Base-by-base conservation (phyloP, 2,888 invertebrate species). In the Lasioglossum leucozonium region DNA sequence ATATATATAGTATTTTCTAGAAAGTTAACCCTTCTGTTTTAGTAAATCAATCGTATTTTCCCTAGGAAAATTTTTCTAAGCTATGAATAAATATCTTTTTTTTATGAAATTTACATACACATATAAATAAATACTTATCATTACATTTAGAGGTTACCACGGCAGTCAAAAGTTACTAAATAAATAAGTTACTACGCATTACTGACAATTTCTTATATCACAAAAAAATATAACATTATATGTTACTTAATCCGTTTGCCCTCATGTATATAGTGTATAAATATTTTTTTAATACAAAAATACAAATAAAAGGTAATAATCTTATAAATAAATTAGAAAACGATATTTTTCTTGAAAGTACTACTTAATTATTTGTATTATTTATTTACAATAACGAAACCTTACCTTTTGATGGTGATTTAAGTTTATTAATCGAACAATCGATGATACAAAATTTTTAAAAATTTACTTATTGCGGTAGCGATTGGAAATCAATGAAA, bases 1-100 rank as follows among this genome's bases (percentile, higher is more conserved):
- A 47, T 22, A 22, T 51, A n/a, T 58, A 26, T 47, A 42, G 40
- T 22, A 71, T 72, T 84, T 75, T 84, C 85, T 69, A 65, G 74
- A 84, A 84, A 74, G 65, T 42, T 62, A 26, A 65, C 26, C 4
- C n/a, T 42, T 37, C 58, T 44, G 42, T 40, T 62, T 34, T 34
- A 42, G 22, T 26, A 82, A 71, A 13, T 47, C 11, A 16, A 44
- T 79, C 44, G 22, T 34, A 30, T 40, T 26, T 34, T 58, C 8
- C 10, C n/a, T 34, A 26, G 26, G 2, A 30, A 30, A 37, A 55
- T 26, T 44, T 55, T 37, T 22, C 0, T 69, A 22, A 26, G 18
- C 6, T 18, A 30, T 34, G 42, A 11, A 40, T 73, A 34, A n/a
- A 2, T 16, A 62, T 18, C 62, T 34, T 72, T 55, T 67, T 4